Conservation (phyloP, 1,140 invertebrate species). For the Lordiphosa mommai region DNA sequence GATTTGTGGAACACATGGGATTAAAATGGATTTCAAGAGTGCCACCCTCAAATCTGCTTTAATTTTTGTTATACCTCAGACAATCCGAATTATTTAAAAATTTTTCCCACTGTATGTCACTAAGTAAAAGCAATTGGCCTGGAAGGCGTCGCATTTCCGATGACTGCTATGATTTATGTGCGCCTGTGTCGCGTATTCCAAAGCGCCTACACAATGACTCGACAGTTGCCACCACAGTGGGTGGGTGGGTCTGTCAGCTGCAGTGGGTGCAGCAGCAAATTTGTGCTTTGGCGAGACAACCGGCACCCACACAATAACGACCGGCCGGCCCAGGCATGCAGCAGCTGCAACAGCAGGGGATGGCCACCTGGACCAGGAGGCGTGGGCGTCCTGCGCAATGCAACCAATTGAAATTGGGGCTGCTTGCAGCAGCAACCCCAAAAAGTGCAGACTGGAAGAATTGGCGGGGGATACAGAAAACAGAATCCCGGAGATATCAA, state of each 20-base stretch:
- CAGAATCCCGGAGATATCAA: constrained; percentile 5
- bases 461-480: constrained; percentile 43
- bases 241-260: background rate
- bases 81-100: too few species aligned
- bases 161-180: constrained; percentile 31
- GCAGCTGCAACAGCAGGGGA: constrained; percentile 30
- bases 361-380: background rate
- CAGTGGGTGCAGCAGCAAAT: background rate
- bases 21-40: too few species aligned
- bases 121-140: background rate
- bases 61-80: too few species aligned
- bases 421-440: constrained; percentile 45
- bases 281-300: too few species aligned
- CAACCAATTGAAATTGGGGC: background rate
- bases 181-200: constrained; percentile 54
- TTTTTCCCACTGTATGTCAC: background rate
- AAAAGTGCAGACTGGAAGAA: constrained; percentile 50
- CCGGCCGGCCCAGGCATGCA: constrained; percentile 55
- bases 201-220: constrained; percentile 42
- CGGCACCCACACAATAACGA: constrained; percentile 51
- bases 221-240: background rate
- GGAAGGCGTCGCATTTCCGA: background rate
- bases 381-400: constrained; percentile 10
- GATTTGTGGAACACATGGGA: too few species aligned
- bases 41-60: too few species aligned